Evolutionary conservation across 2,113 vertebrate species (phyloP).

Genomic region (Lethenteron camtschaticum): DNA sequence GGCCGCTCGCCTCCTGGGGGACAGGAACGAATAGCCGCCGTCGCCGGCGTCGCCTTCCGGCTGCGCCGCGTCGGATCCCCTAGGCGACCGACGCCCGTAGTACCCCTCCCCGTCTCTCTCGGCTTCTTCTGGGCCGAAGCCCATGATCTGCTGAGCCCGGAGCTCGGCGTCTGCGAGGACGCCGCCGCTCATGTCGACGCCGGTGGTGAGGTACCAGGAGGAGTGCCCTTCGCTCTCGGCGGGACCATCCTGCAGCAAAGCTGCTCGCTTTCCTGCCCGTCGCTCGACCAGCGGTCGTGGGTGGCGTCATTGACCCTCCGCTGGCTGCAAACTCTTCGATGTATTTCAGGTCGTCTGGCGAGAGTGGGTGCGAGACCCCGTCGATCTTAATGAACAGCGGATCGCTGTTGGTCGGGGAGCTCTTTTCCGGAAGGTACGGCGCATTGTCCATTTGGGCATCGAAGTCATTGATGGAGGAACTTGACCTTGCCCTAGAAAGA

Average conservation of each 20-base stretch:
- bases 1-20: slow-evolving; percentile 11
- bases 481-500: slow-evolving; percentile 57
- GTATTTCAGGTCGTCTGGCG: slow-evolving; percentile 91
- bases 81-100: too few relatives aligned
- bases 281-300: slow-evolving; percentile 7
- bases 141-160: slow-evolving; percentile 41
- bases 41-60: slow-evolving; percentile 26
- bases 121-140: too few relatives aligned
- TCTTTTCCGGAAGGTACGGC: slow-evolving; percentile 79
- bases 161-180: slow-evolving; percentile 62
- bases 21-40: slow-evolving; percentile 8
- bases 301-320: slow-evolving; percentile 44
- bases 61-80: slow-evolving; percentile 20
- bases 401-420: slow-evolving; percentile 19
- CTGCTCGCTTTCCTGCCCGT: slow-evolving; percentile 10
- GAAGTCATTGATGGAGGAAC: slow-evolving; percentile 97
- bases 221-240: slow-evolving; percentile 36
- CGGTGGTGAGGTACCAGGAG: slow-evolving; percentile 83
- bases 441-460: slow-evolving; percentile 88
- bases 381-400: slow-evolving; percentile 16
- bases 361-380: slow-evolving; percentile 67
- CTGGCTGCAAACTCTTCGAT: slow-evolving; percentile 79
- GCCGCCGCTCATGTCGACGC: slow-evolving; percentile 69
- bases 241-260: slow-evolving; percentile 13
- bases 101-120: too few relatives aligned